Base-by-base conservation (phyloP, 1,140 invertebrate species). In the Dinoponera quadriceps region DNA sequence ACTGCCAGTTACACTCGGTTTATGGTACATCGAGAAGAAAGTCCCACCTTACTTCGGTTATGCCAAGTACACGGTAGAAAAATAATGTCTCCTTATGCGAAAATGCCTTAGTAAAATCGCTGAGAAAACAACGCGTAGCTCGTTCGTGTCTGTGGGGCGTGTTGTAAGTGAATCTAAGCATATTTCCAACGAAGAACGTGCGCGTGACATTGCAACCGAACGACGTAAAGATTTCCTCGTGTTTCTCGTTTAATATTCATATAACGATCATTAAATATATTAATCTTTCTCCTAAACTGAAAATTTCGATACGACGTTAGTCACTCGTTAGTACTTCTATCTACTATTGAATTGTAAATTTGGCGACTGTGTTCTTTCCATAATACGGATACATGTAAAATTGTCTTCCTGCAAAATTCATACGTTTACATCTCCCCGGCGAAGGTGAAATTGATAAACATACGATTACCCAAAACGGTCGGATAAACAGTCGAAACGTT, bases 71-170 rank as follows among this genome's bases (percentile, higher is more conserved):
- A 68, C 2, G 13, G 65, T 87, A 87, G 62, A 86, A 84, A 87
- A 87, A 87, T 87, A 87, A 87, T 54, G 16, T 73, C 22, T 87
- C 1, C 13, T 73, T 78, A 72, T 66, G 57, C 27, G 68, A 54
- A 66, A 72, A 73, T 63, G 25, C 18, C 27, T 73, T 51, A 22
- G 4, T 87, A 69, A 48, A 86, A 83, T 77, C 68, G 54, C 29
- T 60, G 54, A 49, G 29, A 66, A 86, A 83, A 44, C 27, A 78
- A 83, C 60, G 62, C 29, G 18, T 20, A 27, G 25, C 22, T 51
- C n/a, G 44, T 25, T 29, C 49, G 1, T 80, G 1, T 33, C n/a
- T n/a, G 20, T 75, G 18, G 66, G 22, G 1, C n/a, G 16, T 57
- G 33, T 44, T 44, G 55, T 57, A 22, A 80, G 69, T 11, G 29